phyloP scores from a whole-genome alignment of 92 coral and sea anemone species.

The Epizoanthus rinbou region DNA sequence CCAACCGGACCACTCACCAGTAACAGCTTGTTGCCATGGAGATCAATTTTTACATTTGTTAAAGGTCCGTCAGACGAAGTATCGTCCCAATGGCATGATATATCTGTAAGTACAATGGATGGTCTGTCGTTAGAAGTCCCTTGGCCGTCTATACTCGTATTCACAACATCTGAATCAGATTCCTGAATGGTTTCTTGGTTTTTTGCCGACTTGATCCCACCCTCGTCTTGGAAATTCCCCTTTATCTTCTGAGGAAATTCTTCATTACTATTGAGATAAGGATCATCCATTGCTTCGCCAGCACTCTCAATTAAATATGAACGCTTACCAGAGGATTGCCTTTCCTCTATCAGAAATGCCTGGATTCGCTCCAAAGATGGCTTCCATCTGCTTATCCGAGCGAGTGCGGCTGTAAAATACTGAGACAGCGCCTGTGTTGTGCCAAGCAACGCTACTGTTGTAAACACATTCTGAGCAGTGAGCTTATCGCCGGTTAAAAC shows the following conservation, averaged over 20 bases:
- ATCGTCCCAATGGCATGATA: neutral
- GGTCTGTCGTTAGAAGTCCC: no score
- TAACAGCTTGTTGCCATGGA: constrained; percentile 1
- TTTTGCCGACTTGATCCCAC: no score
- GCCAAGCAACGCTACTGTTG: neutral
- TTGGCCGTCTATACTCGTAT: no score
- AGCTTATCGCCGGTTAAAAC: neutral
- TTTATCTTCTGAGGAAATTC: no score
- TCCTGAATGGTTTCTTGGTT: no score
- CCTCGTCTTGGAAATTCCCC: no score
- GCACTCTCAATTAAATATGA: no score
- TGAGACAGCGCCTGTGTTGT: neutral
- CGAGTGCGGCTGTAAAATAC: neutral
- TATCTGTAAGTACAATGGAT: no score
- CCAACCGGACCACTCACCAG: neutral
- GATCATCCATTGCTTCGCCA: no score
- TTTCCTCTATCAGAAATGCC: neutral
- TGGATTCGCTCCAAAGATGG: neutral
- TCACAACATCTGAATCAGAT: no score
- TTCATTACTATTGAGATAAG: no score
- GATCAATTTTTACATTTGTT: neutral
- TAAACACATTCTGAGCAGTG: constrained; percentile 1
- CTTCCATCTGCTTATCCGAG: neutral
- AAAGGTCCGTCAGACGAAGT: neutral
- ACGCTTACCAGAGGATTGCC: no score